Evolutionary conservation across 2,797 vertebrate genomes (phyloP).

Genomic region (Alectoris magna): DNA sequence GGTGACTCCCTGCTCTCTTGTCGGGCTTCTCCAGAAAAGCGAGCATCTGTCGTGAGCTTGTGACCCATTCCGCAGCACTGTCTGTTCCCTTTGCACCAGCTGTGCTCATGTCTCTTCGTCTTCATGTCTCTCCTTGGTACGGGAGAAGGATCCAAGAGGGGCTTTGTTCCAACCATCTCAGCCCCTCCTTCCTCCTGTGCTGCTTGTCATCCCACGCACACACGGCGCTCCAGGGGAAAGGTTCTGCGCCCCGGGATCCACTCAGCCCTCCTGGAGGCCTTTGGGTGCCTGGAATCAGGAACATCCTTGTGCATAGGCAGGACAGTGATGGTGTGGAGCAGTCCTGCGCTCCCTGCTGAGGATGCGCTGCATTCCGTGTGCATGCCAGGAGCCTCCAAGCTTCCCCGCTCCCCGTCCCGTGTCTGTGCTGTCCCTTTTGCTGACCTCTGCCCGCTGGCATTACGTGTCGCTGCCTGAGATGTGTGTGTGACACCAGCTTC

Average conservation of each 20-base stretch:
- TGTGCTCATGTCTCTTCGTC: background rate
- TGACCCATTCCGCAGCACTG: background rate
- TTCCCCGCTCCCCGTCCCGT: background rate
- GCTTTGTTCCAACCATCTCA: background rate
- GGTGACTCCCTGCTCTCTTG: background rate
- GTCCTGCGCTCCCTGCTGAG: background rate
- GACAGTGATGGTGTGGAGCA: background rate
- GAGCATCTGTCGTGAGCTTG: background rate
- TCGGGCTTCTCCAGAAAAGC: background rate
- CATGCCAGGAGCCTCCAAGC: conserved; percentile 20
- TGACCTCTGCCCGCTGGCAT: background rate
- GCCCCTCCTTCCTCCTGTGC: background rate
- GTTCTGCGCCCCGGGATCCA: background rate
- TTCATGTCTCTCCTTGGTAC: background rate
- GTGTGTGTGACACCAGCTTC: background rate
- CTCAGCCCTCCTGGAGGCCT: background rate
- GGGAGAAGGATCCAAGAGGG: background rate
- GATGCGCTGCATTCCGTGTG: conserved; percentile 27
- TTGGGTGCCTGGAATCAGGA: conserved; percentile 13
- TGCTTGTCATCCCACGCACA: background rate
- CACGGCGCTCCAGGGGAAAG: background rate
- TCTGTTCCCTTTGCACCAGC: background rate
- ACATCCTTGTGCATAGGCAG: background rate
- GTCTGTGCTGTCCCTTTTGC: background rate
- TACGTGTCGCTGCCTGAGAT: background rate